These are phyloP conservation scores for Apodemia duryi DNA, from an alignment of 2,888 invertebrate species.

Conservation along the genomic window DNA sequence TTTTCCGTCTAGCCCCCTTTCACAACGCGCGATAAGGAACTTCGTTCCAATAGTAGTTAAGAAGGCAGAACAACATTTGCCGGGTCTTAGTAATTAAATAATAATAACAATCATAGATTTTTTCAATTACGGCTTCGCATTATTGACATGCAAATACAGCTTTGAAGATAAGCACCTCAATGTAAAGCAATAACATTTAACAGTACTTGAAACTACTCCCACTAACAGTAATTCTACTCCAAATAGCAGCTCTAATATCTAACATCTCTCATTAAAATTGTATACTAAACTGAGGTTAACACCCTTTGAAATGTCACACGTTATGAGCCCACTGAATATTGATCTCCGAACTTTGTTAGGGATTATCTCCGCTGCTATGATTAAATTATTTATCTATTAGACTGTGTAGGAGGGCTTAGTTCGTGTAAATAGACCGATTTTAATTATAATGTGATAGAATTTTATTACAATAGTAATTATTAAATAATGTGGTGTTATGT, in stretches of 20 bases:
- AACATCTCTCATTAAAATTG: conserved; percentile 9
- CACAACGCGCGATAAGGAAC: no score
- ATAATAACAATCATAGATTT: no score
- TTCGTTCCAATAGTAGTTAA: no score
- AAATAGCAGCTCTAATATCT: background rate
- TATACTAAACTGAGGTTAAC: conserved; percentile 3
- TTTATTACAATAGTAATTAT: no score
- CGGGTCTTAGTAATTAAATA: no score
- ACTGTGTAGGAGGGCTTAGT: background rate
- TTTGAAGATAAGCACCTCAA: no score
- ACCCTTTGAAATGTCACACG: conserved; percentile 1
- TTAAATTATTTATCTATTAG: conserved; percentile 14
- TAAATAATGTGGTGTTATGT: no score
- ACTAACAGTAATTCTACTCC: background rate
- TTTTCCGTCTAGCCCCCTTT: no score
- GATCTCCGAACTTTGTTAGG: conserved; percentile 9
- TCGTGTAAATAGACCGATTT: background rate
- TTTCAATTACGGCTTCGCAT: no score
- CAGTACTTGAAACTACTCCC: background rate
- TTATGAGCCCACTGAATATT: conserved; percentile 11
- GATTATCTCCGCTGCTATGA: conserved; percentile 7
- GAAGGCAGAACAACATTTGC: no score
- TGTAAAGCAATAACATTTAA: background rate
- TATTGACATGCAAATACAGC: no score
- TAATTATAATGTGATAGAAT: no score